Percentiles rank a stretch among this genome's conserved stretches.
Conservation (phyloP, 2,797 vertebrate genomes). For the Anabas testudineus region DNA sequence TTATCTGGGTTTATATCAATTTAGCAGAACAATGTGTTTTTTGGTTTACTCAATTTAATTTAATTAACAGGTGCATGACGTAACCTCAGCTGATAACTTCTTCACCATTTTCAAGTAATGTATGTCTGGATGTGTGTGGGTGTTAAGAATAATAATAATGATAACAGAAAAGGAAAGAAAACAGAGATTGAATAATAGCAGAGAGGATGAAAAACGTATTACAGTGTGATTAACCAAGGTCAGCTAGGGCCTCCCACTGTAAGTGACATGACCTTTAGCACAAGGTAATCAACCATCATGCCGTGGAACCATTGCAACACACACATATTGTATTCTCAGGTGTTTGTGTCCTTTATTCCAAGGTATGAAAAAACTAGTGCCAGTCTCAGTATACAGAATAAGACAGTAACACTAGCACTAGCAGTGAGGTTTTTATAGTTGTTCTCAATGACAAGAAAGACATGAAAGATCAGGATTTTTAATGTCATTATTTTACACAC, state of each 20-base stretch:
- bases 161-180: neutral
- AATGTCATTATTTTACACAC: too few relatives aligned
- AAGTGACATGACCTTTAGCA: slow-evolving; percentile 42
- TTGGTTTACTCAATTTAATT: neutral
- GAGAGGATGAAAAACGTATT: slow-evolving; percentile 9
- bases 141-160: neutral
- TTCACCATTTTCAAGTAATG: neutral
- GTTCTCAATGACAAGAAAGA: too few relatives aligned
- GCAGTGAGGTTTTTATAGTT: too few relatives aligned
- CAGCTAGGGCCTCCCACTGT: slow-evolving; percentile 30
- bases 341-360: slow-evolving; percentile 65
- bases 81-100: neutral
- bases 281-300: slow-evolving; percentile 66
- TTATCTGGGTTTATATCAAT: neutral
- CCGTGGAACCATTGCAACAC: slow-evolving; percentile 42
- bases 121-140: neutral
- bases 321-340: slow-evolving; percentile 5
- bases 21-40: too few relatives aligned
- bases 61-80: neutral
- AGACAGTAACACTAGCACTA: too few relatives aligned
- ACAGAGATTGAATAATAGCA: neutral
- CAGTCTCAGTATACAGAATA: too few relatives aligned
- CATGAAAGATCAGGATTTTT: too few relatives aligned
- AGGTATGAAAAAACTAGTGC: slow-evolving; percentile 62
- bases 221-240: slow-evolving; percentile 46